Base-by-base conservation (phyloP, 2,888 invertebrate species). In the Melinaea menophilus region DNA sequence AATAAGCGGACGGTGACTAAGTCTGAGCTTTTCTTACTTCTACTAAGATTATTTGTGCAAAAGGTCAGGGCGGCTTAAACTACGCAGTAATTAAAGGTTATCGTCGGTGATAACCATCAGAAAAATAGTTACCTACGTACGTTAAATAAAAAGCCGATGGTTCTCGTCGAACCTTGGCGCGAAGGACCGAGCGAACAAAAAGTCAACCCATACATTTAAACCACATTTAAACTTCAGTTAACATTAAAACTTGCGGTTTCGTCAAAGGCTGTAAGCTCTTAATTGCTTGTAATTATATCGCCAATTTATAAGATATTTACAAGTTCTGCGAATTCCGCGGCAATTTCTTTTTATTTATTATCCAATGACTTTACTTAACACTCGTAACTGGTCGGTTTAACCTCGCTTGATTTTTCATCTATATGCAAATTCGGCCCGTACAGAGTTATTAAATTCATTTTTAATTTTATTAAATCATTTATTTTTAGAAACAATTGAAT, bases 51-150 rank as follows among this genome's bases (percentile, higher is more conserved):
- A 81, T 76, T 75, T 77, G 77, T 82, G 79, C 80, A 79, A 90
- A 90, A 90, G 90, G 90, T 90, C 90, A 90, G 84, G 90, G 90
- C 77, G 79, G 83, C 84, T 80, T 84, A 85, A 85, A 88, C 87
- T 84, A 86, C 85, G 85, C 84, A 80, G 88, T 89, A 90, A 90
- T 90, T 90, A 90, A 90, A 90, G 89, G 90, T 90, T 90, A 89
- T 89, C 89, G 90, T 88, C 88, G 86, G 84, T 84, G 90, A 90
- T 90, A 89, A 85, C 86, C 86, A 90, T 89, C 90, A 84, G 86
- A 85, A 84, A 87, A 88, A 86, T 88, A 84, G 88, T 88, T 85
- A 87, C 86, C 82, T 85, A 84, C 88, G 79, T 84, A 82, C 73
- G 75, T 80, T 82, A 84, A 85, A 84, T 84, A 87, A 89, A 88